Evolutionary conservation across 2,888 invertebrate genomes (phyloP).

Genomic region (Calameuta pallipes): DNA sequence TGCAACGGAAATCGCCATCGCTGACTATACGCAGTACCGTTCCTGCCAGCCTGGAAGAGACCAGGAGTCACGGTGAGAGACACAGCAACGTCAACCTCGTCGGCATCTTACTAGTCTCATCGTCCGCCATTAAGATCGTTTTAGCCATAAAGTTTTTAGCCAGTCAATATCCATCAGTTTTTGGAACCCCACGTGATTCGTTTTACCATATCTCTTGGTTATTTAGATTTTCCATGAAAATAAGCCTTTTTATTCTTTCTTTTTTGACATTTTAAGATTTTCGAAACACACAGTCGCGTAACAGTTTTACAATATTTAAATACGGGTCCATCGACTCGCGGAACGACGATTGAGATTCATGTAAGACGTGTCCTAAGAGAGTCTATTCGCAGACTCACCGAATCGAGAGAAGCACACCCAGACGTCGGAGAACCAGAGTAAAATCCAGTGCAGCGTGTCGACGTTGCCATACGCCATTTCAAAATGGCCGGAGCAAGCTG

Average conservation of each 20-base stretch:
- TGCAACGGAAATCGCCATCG: slow-evolving; percentile 54
- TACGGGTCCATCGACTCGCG: neutral
- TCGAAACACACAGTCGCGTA: neutral
- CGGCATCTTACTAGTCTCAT: neutral
- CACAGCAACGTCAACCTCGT: neutral
- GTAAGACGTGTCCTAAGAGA: neutral
- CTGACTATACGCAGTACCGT: slow-evolving; percentile 50
- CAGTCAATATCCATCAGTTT: neutral
- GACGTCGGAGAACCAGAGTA: slow-evolving; percentile 20
- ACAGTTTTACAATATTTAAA: neutral
- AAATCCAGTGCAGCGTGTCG: slow-evolving; percentile 67
- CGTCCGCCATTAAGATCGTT: neutral
- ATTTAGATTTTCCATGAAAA: neutral
- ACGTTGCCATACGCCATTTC: slow-evolving; percentile 70
- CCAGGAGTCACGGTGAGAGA: slow-evolving; percentile 39
- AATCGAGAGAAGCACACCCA: slow-evolving; percentile 15
- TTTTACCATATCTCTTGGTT: neutral
- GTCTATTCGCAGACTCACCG: neutral
- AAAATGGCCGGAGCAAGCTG: slow-evolving; percentile 63
- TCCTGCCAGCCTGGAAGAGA: slow-evolving; percentile 16
- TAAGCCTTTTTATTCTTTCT: neutral
- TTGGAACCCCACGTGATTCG: neutral
- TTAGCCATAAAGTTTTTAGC: neutral
- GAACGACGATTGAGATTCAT: neutral
- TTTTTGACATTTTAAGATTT: neutral